Conservation (phyloP, 2,888 invertebrate genomes). For the Ormyrus thymus region DNA sequence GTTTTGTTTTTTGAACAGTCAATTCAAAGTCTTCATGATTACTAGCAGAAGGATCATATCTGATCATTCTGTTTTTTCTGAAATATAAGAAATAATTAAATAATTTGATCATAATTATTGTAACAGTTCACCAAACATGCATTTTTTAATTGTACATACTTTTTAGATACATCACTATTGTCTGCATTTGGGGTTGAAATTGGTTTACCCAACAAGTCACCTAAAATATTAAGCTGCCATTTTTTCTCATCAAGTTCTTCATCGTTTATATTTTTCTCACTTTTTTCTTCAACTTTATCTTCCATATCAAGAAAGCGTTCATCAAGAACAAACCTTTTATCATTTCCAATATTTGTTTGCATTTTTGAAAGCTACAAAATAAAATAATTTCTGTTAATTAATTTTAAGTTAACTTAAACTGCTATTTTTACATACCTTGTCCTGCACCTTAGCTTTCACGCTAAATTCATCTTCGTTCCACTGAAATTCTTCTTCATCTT, state of each 20-base stretch:
- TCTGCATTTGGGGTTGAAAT: conserved; percentile 64
- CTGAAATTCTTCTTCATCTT: conserved; percentile 77
- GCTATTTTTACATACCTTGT: conserved; percentile 76
- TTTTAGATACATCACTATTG: conserved; percentile 51
- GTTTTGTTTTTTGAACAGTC: conserved; percentile 55
- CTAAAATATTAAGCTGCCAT: conserved; percentile 78
- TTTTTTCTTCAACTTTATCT: conserved; percentile 65
- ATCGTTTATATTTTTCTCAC: conserved; percentile 59
- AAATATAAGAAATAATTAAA: conserved; percentile 45
- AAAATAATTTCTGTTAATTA: neutral
- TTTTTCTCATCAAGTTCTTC: conserved; percentile 76
- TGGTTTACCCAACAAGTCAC: conserved; percentile 77
- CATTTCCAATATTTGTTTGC: conserved; percentile 84
- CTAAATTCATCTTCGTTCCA: conserved; percentile 78
- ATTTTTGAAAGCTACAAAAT: conserved; percentile 80
- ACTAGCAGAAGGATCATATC: conserved; percentile 70
- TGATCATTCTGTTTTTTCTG: conserved; percentile 66
- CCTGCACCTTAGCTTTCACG: conserved; percentile 81
- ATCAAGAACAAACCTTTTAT: conserved; percentile 86
- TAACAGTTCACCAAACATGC: conserved; percentile 1
- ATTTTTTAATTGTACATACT: conserved; percentile 43
- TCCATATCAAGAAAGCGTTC: conserved; percentile 83
- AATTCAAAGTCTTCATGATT: conserved; percentile 66
- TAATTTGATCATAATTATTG: neutral
- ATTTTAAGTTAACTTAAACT: conserved; percentile 58